A percentile compares a stretch with the other conserved stretches of the same genome.
phyloP scores from a whole-genome alignment of 1,140 invertebrate genomes.

The Drosophila nasuta region DNA sequence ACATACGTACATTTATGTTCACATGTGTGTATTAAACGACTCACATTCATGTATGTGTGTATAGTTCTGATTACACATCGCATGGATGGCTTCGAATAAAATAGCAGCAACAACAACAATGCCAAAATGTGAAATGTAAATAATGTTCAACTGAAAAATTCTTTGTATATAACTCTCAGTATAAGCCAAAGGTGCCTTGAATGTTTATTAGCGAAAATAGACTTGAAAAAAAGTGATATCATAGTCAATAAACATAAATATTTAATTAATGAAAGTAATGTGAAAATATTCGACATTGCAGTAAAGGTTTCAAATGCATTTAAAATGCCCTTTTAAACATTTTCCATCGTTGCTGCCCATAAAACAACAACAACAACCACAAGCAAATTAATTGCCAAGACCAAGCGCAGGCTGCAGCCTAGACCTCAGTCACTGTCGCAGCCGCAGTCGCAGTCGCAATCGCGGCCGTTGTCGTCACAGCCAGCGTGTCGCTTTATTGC shows the following conservation, averaged over 20 bases:
- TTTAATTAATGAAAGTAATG: background rate
- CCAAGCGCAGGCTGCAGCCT: constrained; percentile 26
- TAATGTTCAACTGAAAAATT: background rate
- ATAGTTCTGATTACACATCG: constrained; percentile 44
- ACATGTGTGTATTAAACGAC: too few relatives aligned
- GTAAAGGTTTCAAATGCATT: background rate
- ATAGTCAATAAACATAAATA: background rate
- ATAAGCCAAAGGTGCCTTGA: background rate
- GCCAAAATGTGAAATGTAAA: background rate
- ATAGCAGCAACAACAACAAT: background rate
- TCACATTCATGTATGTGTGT: background rate
- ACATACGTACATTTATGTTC: too few relatives aligned
- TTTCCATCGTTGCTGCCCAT: constrained; percentile 1
- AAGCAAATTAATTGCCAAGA: constrained; percentile 44
- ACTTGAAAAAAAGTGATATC: too few relatives aligned
- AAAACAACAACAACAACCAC: constrained; percentile 5
- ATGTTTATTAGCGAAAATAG: background rate
- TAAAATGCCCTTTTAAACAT: constrained; percentile 1
- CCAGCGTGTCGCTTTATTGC: constrained; percentile 11
- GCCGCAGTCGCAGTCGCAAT: constrained; percentile 5
- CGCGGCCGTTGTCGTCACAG: background rate
- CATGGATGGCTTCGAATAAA: constrained; percentile 28
- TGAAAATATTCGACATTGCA: background rate
- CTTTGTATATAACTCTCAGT: background rate
- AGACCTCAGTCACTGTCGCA: constrained; percentile 10